Conservation (phyloP, 1,140 invertebrate genomes). For the Conus betulinus region DNA sequence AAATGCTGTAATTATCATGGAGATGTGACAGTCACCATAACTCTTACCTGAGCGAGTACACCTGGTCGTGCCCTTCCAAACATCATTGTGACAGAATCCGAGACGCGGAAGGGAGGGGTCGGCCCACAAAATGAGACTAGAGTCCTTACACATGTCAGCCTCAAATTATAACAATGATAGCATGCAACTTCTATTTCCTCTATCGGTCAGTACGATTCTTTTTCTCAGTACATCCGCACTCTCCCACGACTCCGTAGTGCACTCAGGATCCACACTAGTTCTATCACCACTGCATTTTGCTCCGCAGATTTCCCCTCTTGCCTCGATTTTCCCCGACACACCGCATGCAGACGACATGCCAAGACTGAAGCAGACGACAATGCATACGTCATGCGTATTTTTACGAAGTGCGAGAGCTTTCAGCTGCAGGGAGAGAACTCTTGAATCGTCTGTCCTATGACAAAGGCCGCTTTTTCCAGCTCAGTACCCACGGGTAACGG, state of each 20-base stretch:
- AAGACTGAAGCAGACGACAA: background rate
- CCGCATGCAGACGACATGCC: background rate
- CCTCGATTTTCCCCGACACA: background rate
- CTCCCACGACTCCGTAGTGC: too few relatives aligned
- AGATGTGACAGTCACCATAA: background rate
- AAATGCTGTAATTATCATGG: too few relatives aligned
- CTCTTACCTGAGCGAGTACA: background rate
- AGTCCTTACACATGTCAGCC: too few relatives aligned
- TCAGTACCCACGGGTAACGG: background rate
- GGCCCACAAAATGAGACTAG: background rate
- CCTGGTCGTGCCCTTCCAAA: background rate
- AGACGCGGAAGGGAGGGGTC: background rate
- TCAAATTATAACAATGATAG: too few relatives aligned
- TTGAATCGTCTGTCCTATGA: background rate
- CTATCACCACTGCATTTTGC: too few relatives aligned
- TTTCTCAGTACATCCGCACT: too few relatives aligned
- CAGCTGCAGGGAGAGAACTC: background rate
- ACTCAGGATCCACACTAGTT: too few relatives aligned
- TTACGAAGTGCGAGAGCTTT: background rate
- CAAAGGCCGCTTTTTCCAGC: background rate
- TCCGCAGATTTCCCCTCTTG: too few relatives aligned
- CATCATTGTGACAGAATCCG: background rate
- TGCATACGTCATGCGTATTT: background rate
- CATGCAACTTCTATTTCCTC: too few relatives aligned
- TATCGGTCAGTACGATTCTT: too few relatives aligned